Conservation (phyloP, 2,113 vertebrate species). For the Brachypodius melanocephalos region DNA sequence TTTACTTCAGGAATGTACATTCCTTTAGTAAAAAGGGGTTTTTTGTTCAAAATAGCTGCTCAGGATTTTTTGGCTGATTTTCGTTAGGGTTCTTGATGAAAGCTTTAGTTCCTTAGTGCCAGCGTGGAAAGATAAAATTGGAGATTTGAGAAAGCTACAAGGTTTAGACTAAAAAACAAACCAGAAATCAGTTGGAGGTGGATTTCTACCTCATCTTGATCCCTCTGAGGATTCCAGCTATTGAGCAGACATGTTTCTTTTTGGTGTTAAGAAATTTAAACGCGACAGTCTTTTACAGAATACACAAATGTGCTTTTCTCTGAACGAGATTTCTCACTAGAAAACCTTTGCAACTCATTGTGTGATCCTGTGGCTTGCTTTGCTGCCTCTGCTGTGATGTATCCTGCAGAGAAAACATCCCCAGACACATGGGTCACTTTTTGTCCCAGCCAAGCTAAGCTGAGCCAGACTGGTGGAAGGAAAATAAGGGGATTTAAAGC, state of each 20-base stretch:
- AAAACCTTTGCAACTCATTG: neutral
- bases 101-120: neutral
- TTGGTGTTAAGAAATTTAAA: neutral
- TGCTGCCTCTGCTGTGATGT: neutral
- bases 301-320: neutral
- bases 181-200: neutral
- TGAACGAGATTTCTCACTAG: neutral
- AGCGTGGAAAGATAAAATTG: neutral
- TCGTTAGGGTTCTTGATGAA: neutral
- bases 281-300: neutral
- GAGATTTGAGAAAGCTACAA: neutral
- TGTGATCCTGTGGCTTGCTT: neutral
- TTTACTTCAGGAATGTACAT: conserved; percentile 23
- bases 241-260: neutral
- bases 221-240: neutral
- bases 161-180: neutral
- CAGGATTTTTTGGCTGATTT: neutral
- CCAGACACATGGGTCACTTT: neutral
- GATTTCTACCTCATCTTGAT: neutral
- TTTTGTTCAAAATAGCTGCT: neutral
- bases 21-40: neutral
- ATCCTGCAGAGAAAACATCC: neutral
- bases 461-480: neutral
- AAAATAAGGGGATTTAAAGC: neutral
- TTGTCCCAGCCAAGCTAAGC: neutral